Base-by-base conservation (phyloP, 2,888 invertebrate species). In the Lasioglossum figueresi region DNA sequence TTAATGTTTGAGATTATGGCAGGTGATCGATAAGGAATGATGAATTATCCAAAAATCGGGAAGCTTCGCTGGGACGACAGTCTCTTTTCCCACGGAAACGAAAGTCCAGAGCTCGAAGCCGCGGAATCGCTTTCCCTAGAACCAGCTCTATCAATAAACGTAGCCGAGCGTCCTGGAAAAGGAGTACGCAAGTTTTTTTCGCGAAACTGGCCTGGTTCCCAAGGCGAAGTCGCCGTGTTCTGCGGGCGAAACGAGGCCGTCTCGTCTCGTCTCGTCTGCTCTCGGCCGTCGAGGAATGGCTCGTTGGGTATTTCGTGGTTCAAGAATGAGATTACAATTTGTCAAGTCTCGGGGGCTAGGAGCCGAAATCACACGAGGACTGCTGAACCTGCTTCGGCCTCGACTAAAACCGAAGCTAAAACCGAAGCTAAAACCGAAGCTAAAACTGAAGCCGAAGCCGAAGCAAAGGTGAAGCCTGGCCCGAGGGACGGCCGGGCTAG, bases 311-410 rank as follows among this genome's bases (percentile, higher is more conserved):
- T 80, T 88, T 89, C 72, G 84, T 87, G 85, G 89, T 88, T 88
- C 92, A 88, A 93, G 93, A 93, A 93, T 93, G 93, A 92, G 93
- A 92, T 92, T 93, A 93, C 93, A 93, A 93, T 93, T 93, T 93
- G 93, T 93, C 93, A 93, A 90, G 90, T 74, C 59, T 14, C 81
- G 78, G 85, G 89, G 90, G 91, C 74, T 82, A 86, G 83, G 88
- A 74, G 88, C 73, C 85, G 90, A 85, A 90, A 90, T 87, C 78
- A 71, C 80, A 71, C 84, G 76, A 40, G 76, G 73, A 77, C 77
- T 63, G 85, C 70, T 19, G 37, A 34, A 6, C 43, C 70, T 40
- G 59, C 12, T 70, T 76, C 72, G 10, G 16, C 2, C 63, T 19
- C 19, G 2, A 23, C 52, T 52, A n/a, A 23, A n/a, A n/a, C 52